Conservation (phyloP, 2,797 vertebrate genomes). For the Neosilurus hyrtlii region DNA sequence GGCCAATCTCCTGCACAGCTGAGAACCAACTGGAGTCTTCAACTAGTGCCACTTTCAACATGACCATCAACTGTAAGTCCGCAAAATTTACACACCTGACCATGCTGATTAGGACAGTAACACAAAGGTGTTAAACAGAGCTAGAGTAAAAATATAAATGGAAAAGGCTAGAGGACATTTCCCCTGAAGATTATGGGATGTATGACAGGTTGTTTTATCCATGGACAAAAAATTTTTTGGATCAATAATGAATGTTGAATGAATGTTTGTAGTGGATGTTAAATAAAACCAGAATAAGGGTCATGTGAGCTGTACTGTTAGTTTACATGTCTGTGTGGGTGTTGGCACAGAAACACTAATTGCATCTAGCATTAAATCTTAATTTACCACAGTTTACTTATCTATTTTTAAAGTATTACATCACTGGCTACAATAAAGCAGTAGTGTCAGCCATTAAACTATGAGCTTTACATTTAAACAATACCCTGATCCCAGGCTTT, state of each 20-base stretch:
- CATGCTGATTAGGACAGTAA: neutral
- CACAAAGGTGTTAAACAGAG: no score
- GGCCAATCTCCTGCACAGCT: conserved; percentile 61
- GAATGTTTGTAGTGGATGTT: no score
- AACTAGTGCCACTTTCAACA: conserved; percentile 61
- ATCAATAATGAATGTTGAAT: no score
- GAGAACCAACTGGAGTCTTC: conserved; percentile 53
- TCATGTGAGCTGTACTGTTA: no score
- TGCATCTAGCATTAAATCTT: neutral
- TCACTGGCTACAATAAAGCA: neutral
- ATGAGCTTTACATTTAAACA: conserved; percentile 20
- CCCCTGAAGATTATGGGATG: no score
- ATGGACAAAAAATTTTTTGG: no score
- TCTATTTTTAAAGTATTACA: conserved; percentile 4
- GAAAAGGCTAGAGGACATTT: no score
- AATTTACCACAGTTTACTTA: conserved; percentile 11
- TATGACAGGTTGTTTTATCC: neutral
- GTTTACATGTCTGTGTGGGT: neutral
- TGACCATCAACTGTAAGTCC: conserved; percentile 69
- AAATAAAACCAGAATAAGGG: no score
- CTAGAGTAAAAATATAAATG: no score
- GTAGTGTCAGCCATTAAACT: neutral
- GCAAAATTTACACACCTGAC: neutral
- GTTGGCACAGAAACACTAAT: neutral
- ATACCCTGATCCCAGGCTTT: conserved; percentile 12